Percentiles rank a stretch among this genome's conserved stretches.
phyloP scores from a whole-genome alignment of 2,888 invertebrate species.

The Falcaria lacertinaria region DNA sequence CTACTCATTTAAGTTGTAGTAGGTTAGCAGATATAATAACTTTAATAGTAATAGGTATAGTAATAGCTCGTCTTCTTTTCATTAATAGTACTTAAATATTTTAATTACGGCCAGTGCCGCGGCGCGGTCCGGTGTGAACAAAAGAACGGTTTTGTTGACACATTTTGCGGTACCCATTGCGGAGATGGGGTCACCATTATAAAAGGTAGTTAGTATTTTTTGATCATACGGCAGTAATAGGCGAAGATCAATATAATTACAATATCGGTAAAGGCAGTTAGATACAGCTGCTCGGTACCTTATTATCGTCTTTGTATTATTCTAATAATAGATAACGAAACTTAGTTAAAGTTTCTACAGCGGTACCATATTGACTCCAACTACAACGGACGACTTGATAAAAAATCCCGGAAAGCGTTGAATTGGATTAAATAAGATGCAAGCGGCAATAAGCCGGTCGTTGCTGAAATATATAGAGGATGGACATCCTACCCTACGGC shows the following conservation, averaged over 20 bases:
- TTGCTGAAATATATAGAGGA: no score
- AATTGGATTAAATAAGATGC: no score
- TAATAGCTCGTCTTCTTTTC: neutral
- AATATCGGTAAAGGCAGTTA: conserved; percentile 41
- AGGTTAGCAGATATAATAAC: neutral
- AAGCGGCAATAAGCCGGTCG: no score
- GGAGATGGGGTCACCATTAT: conserved; percentile 38
- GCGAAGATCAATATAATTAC: conserved; percentile 41
- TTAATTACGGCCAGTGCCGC: neutral
- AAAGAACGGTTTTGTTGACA: conserved; percentile 32
- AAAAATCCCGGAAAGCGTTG: no score
- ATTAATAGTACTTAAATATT: neutral
- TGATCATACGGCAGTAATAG: conserved; percentile 40
- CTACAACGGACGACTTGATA: no score
- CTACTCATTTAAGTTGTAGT: conserved; percentile 5
- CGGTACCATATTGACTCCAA: no score
- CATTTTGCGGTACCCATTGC: conserved; percentile 28
- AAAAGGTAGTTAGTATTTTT: no score
- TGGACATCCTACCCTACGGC: no score
- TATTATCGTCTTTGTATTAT: neutral
- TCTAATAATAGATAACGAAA: no score
- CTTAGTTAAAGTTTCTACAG: no score
- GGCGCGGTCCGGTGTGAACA: no score
- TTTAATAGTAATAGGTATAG: neutral
- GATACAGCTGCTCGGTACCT: conserved; percentile 14